phyloP scores from a whole-genome alignment of 2,113 vertebrate species.

The Tachuris rubrigastra region DNA sequence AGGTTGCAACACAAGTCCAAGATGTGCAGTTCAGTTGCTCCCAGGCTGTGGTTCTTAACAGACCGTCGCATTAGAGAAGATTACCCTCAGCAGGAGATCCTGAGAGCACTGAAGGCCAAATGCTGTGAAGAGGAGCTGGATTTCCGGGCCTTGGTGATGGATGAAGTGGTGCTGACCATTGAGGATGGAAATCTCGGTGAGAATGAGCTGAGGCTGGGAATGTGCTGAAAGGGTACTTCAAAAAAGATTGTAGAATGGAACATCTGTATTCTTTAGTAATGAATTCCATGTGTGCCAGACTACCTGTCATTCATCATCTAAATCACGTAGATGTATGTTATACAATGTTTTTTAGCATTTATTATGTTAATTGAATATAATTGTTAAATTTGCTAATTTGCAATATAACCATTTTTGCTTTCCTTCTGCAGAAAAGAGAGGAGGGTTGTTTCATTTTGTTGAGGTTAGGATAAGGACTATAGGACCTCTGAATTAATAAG shows the following conservation, averaged over 20 bases:
- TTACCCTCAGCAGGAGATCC: constrained; percentile 82
- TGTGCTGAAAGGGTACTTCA: not conserved
- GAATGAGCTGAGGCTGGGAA: constrained; percentile 7
- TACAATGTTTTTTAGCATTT: not conserved
- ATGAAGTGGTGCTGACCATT: constrained; percentile 81
- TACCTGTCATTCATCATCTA: not conserved
- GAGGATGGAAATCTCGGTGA: constrained; percentile 83
- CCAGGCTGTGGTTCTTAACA: constrained; percentile 83
- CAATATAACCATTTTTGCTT: not conserved
- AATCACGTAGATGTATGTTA: not conserved
- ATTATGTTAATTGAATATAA: not conserved
- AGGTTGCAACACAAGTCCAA: constrained; percentile 62
- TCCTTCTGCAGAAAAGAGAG: not conserved
- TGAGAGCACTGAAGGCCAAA: constrained; percentile 78
- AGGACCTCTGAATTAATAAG: not conserved
- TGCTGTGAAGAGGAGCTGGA: constrained; percentile 83
- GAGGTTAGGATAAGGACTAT: not conserved
- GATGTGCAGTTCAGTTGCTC: constrained; percentile 81
- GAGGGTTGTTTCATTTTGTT: not conserved
- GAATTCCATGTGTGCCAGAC: not conserved
- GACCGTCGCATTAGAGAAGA: constrained; percentile 84
- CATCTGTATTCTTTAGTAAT: not conserved
- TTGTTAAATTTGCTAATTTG: not conserved
- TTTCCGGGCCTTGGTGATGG: constrained; percentile 80
- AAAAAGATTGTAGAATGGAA: not conserved